These are phyloP conservation scores for Homarus gammarus DNA, from an alignment of 2,888 invertebrate species.

Conservation along the genomic window DNA sequence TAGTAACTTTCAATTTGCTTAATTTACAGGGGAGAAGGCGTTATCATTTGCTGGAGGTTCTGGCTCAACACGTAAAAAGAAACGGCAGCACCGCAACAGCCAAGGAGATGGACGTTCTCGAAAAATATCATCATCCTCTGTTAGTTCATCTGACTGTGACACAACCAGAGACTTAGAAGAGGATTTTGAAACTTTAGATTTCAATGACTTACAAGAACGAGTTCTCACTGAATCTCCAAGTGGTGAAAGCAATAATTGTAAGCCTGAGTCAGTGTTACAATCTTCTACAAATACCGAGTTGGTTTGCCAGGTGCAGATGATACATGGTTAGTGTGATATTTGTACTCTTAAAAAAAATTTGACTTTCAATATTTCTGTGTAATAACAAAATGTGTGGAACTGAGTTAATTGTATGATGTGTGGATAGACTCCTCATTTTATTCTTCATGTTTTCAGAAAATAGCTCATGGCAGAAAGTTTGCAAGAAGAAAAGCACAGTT, in stretches of 20 bases:
- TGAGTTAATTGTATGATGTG: background rate
- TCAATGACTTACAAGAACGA: constrained; percentile 50
- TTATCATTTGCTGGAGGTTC: constrained; percentile 1
- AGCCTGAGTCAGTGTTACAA: background rate
- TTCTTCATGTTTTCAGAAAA: constrained; percentile 12
- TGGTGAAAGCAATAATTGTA: background rate
- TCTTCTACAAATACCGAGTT: background rate
- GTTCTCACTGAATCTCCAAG: background rate
- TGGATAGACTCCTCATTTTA: background rate
- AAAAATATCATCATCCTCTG: constrained; percentile 51
- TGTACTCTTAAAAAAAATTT: too few species aligned
- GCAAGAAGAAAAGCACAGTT: constrained; percentile 42
- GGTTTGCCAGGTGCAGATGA: background rate
- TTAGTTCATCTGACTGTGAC: constrained; percentile 60
- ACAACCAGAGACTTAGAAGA: constrained; percentile 67
- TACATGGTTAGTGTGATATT: background rate
- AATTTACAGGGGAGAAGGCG: background rate
- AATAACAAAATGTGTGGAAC: too few species aligned
- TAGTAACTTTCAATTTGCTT: too few species aligned
- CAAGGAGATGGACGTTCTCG: constrained; percentile 49
- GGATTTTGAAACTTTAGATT: constrained; percentile 46
- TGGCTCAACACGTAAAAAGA: constrained; percentile 59
- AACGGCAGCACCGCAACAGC: constrained; percentile 47
- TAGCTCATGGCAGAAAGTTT: constrained; percentile 54
- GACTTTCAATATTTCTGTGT: too few species aligned